Conservation (phyloP, 37 sponge, comb jelly and placozoan species). For the Beroe forskalii region DNA sequence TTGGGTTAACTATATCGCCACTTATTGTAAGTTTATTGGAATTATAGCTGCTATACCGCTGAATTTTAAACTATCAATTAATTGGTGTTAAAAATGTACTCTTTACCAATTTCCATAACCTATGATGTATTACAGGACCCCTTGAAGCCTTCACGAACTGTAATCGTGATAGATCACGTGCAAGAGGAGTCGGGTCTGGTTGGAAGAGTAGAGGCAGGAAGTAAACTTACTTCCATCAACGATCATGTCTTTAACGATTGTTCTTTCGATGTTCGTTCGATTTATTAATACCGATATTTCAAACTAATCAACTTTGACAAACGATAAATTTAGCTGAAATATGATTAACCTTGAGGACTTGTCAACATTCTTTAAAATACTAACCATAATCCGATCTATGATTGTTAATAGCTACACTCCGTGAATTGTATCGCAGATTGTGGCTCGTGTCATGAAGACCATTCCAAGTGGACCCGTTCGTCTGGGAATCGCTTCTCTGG, state of each 20-base stretch:
- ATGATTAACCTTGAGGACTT: too few relatives aligned
- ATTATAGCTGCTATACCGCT: too few relatives aligned
- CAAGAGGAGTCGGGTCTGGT: constrained; percentile 16
- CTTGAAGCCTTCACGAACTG: constrained; percentile 7
- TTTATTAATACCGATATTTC: too few relatives aligned
- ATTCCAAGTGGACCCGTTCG: constrained; percentile 21
- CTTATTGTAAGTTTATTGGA: not conserved
- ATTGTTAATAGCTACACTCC: too few relatives aligned
- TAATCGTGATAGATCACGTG: constrained; percentile 42
- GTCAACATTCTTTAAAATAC: too few relatives aligned
- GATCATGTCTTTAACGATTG: constrained; percentile 44
- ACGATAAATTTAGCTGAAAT: too few relatives aligned
- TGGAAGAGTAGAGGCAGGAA: not conserved
- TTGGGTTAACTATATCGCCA: not conserved
- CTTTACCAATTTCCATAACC: too few relatives aligned
- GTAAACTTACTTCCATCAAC: constrained; percentile 53
- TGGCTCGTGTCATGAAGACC: constrained; percentile 14
- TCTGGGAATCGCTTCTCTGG: not conserved
- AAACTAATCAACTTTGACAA: too few relatives aligned
- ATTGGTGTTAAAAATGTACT: too few relatives aligned
- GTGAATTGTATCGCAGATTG: constrained; percentile 15
- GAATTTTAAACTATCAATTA: too few relatives aligned
- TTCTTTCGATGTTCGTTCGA: constrained; percentile 13
- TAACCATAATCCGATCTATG: too few relatives aligned
- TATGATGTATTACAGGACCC: constrained; percentile 41